Base-by-base conservation (phyloP, 2,113 vertebrate species). In the Salvelinus namaycush region DNA sequence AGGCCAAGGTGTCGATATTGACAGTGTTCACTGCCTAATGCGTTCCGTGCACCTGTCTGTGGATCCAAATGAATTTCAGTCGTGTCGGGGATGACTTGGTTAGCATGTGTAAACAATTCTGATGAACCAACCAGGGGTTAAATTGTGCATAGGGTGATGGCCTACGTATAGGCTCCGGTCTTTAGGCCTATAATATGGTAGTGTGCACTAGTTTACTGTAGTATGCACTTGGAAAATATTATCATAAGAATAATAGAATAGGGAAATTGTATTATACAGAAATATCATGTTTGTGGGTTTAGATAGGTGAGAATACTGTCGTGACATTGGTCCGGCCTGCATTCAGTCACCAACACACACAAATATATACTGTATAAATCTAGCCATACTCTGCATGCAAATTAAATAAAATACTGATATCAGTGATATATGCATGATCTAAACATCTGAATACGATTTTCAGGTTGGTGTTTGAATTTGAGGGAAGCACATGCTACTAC, bases 11-110 rank as follows among this genome's bases (percentile, higher is more conserved):
- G 39, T 44, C 9, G 39, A 44, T 83, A 72, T 78, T 70, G 81
- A 24, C 66, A 54, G 71, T 69, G 44, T 60, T 24, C 73, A 65
- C 44, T 72, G 39, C 8, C 39, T 64, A 81, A 78, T 70, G 68
- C 31, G 59, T 62, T 72, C 73, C 13, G 18, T 70, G 74, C 83
- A 87, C 39, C 74, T 81, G 86, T 14, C 51, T 74, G 68, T 68
- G 49, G 89, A 89, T 79, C 83, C 75, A 72, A 84, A 44, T 44
- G 51, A 67, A 70, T 81, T 69, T 67, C 39, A 60, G 75, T 81
- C 59, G 68, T 79, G 62, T 75, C 79, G 73, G 13, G 82, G 48
- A 87, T 82, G 86, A 83, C 79, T 83, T 87, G 76, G 80, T 49
- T 48, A 60, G 49, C 24, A 20, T 64, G 70, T 76, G 70, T 65